Base-by-base conservation (phyloP, 2,113 vertebrate genomes). In the Todiramphus chloris region DNA sequence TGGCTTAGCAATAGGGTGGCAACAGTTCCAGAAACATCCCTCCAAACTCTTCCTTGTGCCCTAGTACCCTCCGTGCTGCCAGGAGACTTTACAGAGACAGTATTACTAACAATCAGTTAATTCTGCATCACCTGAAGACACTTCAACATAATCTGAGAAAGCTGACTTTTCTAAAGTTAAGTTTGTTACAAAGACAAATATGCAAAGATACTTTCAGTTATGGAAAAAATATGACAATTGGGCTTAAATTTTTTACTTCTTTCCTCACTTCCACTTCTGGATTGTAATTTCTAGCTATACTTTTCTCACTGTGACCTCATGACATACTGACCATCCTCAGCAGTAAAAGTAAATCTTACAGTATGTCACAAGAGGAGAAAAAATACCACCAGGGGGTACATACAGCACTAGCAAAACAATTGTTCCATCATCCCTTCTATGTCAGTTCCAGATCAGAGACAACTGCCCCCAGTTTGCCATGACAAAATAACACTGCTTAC, bases 351-450 rank as follows among this genome's bases (percentile, higher is more conserved):
- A 27, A 68, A 87, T 87, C 28, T 85, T 25, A 5, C 1, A 0
- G 9, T 16, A 28, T 25, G 46, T 39, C 56, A 1, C 43, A 93
- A 44, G 60, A 69, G 76, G 25, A 89, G 53, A 9, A 31, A 58
- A 96, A 85, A 25, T 21, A 56, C 97, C 97, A 97, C 97, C 60
- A 96, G 96, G 90, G 97, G 97, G 97, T 97, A 96, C 67, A 53
- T 83, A 48, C 50, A 90, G 78, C 16, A 91, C 92, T 95, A 67
- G 68, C 79, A 97, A 97, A 97, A 30, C 58, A 30, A 80, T 37
- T 31, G 64, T 62, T 81, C 31, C 48, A 39, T 50, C 59, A 69
- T 58, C 44, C 46, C 3, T 5, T 10, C 59, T 39, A 39, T 13
- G 53, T 12, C 64, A 39, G 41, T n/a, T 35, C 44, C 72, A 43